Conservation (phyloP, 2,888 invertebrate genomes). For the Pyralis farinalis region DNA sequence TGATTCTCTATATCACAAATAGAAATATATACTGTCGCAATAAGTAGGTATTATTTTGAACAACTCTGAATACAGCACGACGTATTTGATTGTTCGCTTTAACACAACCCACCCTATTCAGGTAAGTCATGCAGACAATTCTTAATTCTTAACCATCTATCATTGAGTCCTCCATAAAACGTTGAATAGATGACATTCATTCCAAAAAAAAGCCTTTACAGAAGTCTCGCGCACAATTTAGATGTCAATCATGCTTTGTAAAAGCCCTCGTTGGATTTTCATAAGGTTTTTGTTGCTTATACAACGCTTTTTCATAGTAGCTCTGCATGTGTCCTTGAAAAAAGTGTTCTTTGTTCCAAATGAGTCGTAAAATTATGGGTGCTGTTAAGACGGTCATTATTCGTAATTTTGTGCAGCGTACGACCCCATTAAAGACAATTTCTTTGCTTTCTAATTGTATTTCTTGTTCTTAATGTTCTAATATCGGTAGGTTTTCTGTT, state of each 20-base stretch:
- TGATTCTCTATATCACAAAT: no score
- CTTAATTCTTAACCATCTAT: constrained; percentile 34
- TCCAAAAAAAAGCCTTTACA: constrained; percentile 37
- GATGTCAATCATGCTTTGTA: constrained; percentile 56
- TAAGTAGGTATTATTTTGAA: no score
- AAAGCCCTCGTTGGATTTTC: constrained; percentile 44
- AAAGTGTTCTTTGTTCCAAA: constrained; percentile 44
- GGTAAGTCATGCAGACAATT: constrained; percentile 26
- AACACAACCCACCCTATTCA: no score
- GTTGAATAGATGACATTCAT: constrained; percentile 42
- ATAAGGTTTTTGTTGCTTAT: constrained; percentile 42
- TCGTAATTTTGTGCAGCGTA: constrained; percentile 13
- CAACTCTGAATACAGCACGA: constrained; percentile 24
- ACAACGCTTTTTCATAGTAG: constrained; percentile 31
- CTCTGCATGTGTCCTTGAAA: constrained; percentile 32
- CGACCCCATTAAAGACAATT: no score
- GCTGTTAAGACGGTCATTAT: constrained; percentile 24
- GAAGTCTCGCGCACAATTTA: constrained; percentile 44
- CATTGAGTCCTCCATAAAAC: constrained; percentile 27
- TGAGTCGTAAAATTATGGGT: constrained; percentile 60
- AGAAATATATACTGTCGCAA: no score
- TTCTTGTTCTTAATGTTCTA: no score
- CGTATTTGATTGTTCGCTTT: no score
- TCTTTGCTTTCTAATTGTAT: no score
- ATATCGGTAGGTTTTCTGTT: no score